Evolutionary conservation across 2,113 vertebrate genomes (phyloP).

Genomic region (Chloroceryle aenea): DNA sequence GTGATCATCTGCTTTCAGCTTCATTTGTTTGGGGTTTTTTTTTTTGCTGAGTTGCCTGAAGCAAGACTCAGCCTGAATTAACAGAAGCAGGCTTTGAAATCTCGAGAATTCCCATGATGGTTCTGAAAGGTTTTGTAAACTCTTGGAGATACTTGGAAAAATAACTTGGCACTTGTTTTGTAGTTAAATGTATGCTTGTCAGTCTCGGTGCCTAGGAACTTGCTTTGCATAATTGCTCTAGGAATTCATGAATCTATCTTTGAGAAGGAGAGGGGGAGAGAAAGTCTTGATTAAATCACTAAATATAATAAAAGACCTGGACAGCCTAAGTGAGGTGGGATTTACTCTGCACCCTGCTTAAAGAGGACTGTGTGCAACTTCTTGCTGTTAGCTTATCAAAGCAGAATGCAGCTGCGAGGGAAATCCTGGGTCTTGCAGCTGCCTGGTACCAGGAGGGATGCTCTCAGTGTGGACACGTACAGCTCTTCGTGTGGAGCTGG

Average conservation of each 20-base stretch:
- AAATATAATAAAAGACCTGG: background rate
- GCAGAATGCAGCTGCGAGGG: background rate
- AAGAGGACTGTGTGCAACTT: background rate
- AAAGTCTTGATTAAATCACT: background rate
- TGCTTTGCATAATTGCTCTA: rapidly evolving
- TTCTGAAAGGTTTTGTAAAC: conserved; percentile 28
- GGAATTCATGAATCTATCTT: background rate
- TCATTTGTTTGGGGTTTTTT: background rate
- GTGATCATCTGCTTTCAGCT: background rate
- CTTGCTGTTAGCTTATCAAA: background rate
- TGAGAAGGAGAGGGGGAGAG: background rate
- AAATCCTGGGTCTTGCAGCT: rapidly evolving
- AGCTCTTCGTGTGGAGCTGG: no score
- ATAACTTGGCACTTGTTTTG: background rate
- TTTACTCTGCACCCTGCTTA: background rate
- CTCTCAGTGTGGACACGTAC: rapidly evolving
- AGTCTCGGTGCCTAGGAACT: background rate
- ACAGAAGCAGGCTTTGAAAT: conserved; percentile 2
- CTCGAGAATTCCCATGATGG: background rate
- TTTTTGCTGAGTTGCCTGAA: background rate
- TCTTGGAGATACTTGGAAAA: conserved; percentile 7
- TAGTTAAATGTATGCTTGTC: background rate
- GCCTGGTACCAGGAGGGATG: rapidly evolving
- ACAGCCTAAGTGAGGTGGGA: background rate
- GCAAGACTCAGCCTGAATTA: background rate